Evolutionary conservation across 64 coral and sea anemone species (phyloP).

Genomic region (Stichodactyla mertensii): DNA sequence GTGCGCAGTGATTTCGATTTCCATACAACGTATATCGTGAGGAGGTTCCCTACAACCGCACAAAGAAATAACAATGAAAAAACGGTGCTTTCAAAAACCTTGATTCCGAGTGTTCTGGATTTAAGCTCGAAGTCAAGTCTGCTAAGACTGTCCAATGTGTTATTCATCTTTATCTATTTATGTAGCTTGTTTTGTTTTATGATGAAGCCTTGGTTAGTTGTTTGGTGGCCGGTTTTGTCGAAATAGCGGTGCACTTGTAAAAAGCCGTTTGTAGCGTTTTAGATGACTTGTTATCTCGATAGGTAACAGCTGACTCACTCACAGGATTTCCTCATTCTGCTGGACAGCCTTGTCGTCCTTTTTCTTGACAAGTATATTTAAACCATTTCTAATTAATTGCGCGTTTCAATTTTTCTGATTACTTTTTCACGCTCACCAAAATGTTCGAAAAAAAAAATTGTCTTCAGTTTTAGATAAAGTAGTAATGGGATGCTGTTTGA

Average conservation of each 20-base stretch:
- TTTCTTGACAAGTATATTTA: background rate
- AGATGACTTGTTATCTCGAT: background rate
- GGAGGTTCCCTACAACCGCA: slow-evolving; percentile 29
- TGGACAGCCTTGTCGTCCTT: background rate
- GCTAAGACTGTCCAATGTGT: background rate
- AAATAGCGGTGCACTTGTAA: background rate
- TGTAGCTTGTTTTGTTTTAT: background rate
- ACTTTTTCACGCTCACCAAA: no score
- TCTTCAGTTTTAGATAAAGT: no score
- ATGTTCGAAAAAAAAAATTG: no score
- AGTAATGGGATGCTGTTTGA: no score
- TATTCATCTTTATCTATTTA: background rate
- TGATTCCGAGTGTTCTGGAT: background rate
- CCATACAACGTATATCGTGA: slow-evolving; percentile 29
- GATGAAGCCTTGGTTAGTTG: background rate
- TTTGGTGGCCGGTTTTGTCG: background rate
- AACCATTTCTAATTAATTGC: background rate
- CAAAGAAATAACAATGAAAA: background rate
- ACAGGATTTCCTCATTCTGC: background rate
- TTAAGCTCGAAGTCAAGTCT: background rate
- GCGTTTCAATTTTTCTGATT: background rate
- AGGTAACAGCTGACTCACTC: background rate
- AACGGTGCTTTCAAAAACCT: background rate
- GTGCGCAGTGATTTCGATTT: slow-evolving; percentile 19
- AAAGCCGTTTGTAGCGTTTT: background rate